Base-by-base conservation (phyloP, 2,888 invertebrate species). In the Nomada fucata region DNA sequence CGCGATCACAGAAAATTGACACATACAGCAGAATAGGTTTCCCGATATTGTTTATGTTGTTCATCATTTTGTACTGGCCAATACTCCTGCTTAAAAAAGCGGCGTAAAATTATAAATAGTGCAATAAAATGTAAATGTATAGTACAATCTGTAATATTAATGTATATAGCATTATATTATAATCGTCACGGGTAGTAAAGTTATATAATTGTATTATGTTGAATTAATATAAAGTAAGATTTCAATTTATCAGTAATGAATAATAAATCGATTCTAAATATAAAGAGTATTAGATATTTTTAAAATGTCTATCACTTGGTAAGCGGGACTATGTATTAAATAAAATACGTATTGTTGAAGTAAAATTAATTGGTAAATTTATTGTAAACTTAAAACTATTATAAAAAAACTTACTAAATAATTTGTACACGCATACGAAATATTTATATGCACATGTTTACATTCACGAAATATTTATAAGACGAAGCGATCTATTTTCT, bases 1-100 rank as follows among this genome's bases (percentile, higher is more conserved):
- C 97, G n/a, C 95, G 96, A 87, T 97, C 97, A 95, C 95, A 96
- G 73, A 96, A 97, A 94, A 97, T 97, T 83, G 97, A 97, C 93
- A 95, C 96, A 90, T 95, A 96, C 4, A 97, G 97, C 4, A 95
- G 97, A 69, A 95, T 96, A 67, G 95, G 97, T 7, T 97, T 97
- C 92, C 97, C 97, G 10, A 95, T 96, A 20, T 92, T 97, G n/a
- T 97, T 97, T 94, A 95, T 97, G 23, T 94, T 97, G 23, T 97
- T 97, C 92, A 96, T 96, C 71, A 94, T 96, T 0, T 94, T 97
- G 91, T 97, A 97, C 93, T 97, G 97, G 97, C 97, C 97, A 0
- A 96, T 97, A 79, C 94, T 97, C 65, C 94, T 97, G 64, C 94
- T 97, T 86, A 96, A 96, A 91, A 96, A 96, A 81, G 84, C 72